These are phyloP conservation scores for Fragum fragum DNA, from an alignment of 2,888 invertebrate genomes.

Conservation along the genomic window DNA sequence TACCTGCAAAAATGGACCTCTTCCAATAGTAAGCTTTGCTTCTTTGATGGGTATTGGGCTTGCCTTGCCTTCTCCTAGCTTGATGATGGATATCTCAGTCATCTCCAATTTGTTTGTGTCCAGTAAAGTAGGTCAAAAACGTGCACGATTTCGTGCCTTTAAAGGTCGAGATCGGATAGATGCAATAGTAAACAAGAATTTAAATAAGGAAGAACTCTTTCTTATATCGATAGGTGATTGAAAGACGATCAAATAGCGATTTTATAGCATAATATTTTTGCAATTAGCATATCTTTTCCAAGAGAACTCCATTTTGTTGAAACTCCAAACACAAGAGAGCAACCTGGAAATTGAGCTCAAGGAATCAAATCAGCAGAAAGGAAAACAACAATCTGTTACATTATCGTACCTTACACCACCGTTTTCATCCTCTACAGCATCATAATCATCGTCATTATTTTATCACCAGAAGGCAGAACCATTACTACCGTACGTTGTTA, in stretches of 20 bases:
- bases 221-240: background rate
- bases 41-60: slow-evolving; percentile 72
- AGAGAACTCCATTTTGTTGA: background rate
- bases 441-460: no score
- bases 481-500: no score
- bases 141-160: background rate
- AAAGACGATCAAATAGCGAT: background rate
- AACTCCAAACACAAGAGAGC: slow-evolving; percentile 7
- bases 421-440: no score
- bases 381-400: no score
- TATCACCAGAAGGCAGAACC: no score
- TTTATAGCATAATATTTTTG: background rate
- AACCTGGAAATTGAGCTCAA: background rate
- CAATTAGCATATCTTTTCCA: slow-evolving; percentile 18
- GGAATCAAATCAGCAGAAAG: background rate
- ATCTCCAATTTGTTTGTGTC: slow-evolving; percentile 48
- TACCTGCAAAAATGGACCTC: slow-evolving; percentile 85
- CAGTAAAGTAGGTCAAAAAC: slow-evolving; percentile 14
- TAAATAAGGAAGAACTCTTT: background rate
- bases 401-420: no score
- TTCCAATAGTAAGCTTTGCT: slow-evolving; percentile 82
- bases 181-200: background rate
- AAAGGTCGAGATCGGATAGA: background rate
- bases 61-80: slow-evolving; percentile 72
- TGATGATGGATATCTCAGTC: slow-evolving; percentile 72